Evolutionary conservation across 2,797 vertebrate species (phyloP).

Genomic region (Adrianichthys oophorus): DNA sequence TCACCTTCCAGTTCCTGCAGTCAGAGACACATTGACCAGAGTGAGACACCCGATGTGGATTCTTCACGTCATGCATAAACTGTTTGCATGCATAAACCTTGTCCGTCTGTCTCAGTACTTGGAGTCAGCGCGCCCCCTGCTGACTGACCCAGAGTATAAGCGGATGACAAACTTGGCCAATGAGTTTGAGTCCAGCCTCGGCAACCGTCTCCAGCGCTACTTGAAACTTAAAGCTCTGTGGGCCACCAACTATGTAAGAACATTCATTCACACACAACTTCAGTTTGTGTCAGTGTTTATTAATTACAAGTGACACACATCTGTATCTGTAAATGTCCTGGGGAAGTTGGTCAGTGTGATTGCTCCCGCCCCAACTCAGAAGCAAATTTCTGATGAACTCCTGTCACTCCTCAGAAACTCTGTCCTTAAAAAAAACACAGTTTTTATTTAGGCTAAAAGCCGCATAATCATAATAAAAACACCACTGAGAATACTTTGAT

Average conservation of each 20-base stretch:
- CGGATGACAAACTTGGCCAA: constrained; percentile 72
- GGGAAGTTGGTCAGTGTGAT: too few species aligned
- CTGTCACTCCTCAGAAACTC: too few species aligned
- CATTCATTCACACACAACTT: too few species aligned
- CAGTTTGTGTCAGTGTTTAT: constrained; percentile 53
- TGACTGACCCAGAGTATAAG: constrained; percentile 76
- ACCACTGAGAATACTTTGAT: too few species aligned
- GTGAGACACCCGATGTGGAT: constrained; percentile 63
- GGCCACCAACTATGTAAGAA: constrained; percentile 86
- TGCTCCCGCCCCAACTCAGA: too few species aligned
- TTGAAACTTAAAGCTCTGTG: constrained; percentile 89
- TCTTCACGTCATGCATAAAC: too few species aligned
- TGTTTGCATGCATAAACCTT: not conserved
- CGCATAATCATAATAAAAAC: too few species aligned
- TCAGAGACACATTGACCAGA: constrained; percentile 84
- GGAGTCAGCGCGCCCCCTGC: constrained; percentile 84
- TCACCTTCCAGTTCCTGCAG: constrained; percentile 84
- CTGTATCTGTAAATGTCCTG: too few species aligned
- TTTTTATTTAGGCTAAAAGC: too few species aligned
- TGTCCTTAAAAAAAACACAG: too few species aligned
- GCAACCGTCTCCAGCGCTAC: constrained; percentile 87
- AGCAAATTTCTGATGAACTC: too few species aligned
- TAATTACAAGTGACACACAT: too few species aligned
- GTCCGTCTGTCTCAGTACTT: constrained; percentile 75
- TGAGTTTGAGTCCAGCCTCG: constrained; percentile 84